Evolutionary conservation across 2,113 vertebrate species (phyloP), one percentile per base, ranked within the genome.

Genomic region (Pseudorhombus dupliciocellatus): DNA sequence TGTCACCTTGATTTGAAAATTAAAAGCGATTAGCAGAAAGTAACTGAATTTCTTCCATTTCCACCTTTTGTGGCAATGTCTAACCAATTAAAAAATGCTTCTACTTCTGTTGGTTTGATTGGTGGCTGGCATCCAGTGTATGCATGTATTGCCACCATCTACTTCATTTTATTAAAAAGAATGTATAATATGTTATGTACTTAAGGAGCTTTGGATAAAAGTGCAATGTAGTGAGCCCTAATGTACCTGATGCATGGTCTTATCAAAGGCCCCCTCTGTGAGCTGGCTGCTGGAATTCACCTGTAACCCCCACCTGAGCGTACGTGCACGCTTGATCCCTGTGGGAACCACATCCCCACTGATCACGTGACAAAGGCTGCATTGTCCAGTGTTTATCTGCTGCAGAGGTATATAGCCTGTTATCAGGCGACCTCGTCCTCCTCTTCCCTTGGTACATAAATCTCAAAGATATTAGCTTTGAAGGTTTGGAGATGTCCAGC

Each of bases 301-400:
- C 78, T 76, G 74, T 48, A 46, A 7, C 22, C 52, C 42, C 12
- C 16, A 42, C n/a, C n/a, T 25, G 21, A 7, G 21, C 16, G 1
- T 50, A 20, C 51, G n/a, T 26, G 15, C 66, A 54, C 51, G 48
- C 44, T 46, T 12, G 24, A 57, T 73, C 50, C 68, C 40, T 77
- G 77, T 84, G 80, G 78, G 84, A 83, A 86, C 50, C 58, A 51
- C 9, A 20, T 64, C 63, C 63, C 56, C 59, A 42, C 53, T 79
- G 66, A 74, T 84, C 77, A 81, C 58, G 24, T 72, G 66, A 89
- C 85, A 92, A 91, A 86, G 69, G 63, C 28, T 0, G 10, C 22
- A 76, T 87, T 91, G 87, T 90, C 30, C 26, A 20, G 15, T 11
- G 10, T 53, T 77, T 82, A 66, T 84, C 81, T 82, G 11, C 60